These are phyloP conservation scores for Hemistola chrysoprasaria DNA, from an alignment of 2,888 invertebrate genomes.

Conservation along the genomic window DNA sequence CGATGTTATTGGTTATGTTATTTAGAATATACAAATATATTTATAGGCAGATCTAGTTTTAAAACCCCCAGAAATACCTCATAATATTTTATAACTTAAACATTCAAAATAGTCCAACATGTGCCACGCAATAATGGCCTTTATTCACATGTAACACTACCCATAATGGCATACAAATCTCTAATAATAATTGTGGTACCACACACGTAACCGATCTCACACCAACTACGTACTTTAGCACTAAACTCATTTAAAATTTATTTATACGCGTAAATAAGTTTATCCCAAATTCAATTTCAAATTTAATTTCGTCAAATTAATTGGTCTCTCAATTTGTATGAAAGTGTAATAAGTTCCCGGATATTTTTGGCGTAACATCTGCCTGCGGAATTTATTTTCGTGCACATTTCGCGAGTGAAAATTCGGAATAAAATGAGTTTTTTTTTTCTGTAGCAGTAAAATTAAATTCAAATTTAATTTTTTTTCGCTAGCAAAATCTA, in stretches of 20 bases:
- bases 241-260: conserved; percentile 21
- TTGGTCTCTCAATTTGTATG: conserved; percentile 15
- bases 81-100: conserved; percentile 11
- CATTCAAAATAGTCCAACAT: conserved; percentile 4
- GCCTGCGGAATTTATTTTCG: not conserved
- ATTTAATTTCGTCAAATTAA: conserved; percentile 17
- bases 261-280: conserved; percentile 21
- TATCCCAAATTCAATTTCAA: conserved; percentile 12
- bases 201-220: conserved; percentile 14
- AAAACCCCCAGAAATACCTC: not conserved
- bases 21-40: no score
- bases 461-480: no score
- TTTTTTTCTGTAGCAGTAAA: no score
- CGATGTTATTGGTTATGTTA: no score
- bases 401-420: no score
- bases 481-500: no score
- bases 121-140: conserved; percentile 17
- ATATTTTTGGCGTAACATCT: conserved; percentile 7
- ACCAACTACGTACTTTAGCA: conserved; percentile 4
- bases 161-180: conserved; percentile 19
- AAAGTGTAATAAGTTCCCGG: conserved; percentile 12
- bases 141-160: conserved; percentile 17
- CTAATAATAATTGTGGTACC: conserved; percentile 17
- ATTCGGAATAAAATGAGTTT: no score
- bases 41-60: no score